A percentile compares a stretch with the other conserved stretches of the same genome.
These are phyloP conservation scores for Ashinkailepas kermadecensis DNA, from an alignment of 2,888 invertebrate genomes.

Conservation along the genomic window DNA sequence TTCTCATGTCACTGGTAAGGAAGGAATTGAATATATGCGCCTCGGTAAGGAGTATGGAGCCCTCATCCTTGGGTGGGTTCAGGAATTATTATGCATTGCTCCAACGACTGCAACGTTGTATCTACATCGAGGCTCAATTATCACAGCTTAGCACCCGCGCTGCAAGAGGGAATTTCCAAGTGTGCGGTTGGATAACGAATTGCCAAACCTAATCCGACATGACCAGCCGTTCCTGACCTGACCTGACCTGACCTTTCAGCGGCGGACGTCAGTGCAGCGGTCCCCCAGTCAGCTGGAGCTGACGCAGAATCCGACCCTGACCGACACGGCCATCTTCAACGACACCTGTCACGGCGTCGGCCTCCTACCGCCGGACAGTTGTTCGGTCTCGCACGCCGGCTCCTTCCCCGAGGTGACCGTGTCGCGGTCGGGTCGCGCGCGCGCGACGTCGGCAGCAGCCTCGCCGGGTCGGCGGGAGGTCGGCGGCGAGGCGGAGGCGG, in stretches of 20 bases:
- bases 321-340: not conserved
- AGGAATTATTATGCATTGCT: no score
- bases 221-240: not conserved
- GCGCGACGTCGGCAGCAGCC: not conserved
- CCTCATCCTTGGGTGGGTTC: no score
- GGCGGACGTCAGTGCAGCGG: not conserved
- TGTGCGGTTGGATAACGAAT: no score
- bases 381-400: conserved; percentile 8
- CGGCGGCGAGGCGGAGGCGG: not conserved
- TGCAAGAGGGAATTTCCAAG: no score
- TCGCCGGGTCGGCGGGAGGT: not conserved
- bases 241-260: not conserved
- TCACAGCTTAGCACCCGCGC: no score
- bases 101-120: no score
- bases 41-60: no score
- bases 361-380: not conserved
- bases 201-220: not conserved
- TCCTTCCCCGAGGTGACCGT: conserved; percentile 11
- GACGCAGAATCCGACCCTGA: not conserved
- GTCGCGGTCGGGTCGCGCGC: not conserved
- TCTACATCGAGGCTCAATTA: no score
- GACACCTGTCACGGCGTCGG: not conserved
- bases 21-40: no score
- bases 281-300: conserved; percentile 6
- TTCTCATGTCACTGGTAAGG: no score